Base-by-base conservation (phyloP, 2,797 vertebrate genomes). In the Manis pentadactyla region DNA sequence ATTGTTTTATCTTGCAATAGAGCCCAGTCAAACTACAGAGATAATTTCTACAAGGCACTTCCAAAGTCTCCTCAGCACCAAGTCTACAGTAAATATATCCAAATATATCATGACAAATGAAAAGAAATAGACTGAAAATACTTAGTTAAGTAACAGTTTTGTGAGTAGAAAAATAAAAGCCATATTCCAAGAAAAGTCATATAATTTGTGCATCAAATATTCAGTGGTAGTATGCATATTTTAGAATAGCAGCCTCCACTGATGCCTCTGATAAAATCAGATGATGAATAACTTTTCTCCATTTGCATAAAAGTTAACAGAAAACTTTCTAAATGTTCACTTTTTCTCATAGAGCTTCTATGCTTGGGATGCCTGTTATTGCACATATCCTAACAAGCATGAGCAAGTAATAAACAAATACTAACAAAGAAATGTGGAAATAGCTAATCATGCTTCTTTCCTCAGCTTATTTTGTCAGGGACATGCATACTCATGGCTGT, bases 1-100 rank as follows among this genome's bases (percentile, higher is more conserved):
- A 84, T 61, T 97, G 93, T 96, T 97, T 98, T 95, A 96, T 94
- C 84, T 97, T 94, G 61, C n/a, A 97, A 94, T 81, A 88, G 90
- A 97, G 93, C 95, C 88, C 93, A 90, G 86, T 88, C 83, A 90
- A 88, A 6, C 84, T 88, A 71, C 31, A 90, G 63, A 74, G 51
- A 78, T 59, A 94, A 90, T 95, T 85, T 96, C 95, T 94, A 92
- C 87, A 87, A 94, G 81, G 69, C 78, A 97, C 64, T 97, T 97
- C 97, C 96, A 97, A 97, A 98, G 69, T 81, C 23, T 96, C 85
- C 79, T 95, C 93, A 85, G 86, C 91, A 90, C 82, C 73, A 94
- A 95, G 96, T 94, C 94, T 78, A 64, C 10, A 82, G 51, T 81
- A 91, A 91, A 82, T 93, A 90, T 63, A 88, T 59, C 42, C 94